Percentiles rank a stretch among this genome's conserved stretches.
phyloP scores from a whole-genome alignment of 1,140 invertebrate genomes.

The Lordiphosa collinella region DNA sequence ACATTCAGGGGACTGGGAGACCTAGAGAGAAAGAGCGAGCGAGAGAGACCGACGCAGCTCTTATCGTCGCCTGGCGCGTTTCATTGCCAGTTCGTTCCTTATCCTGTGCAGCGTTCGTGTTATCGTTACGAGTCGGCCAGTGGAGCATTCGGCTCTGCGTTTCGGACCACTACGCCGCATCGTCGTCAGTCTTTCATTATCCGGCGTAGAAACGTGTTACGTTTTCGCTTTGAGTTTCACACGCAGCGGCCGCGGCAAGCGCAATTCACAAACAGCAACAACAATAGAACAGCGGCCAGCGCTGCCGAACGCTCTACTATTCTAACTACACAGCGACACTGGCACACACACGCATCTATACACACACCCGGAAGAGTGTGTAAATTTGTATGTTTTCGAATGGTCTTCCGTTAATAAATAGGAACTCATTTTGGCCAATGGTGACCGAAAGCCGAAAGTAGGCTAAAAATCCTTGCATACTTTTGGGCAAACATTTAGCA shows the following conservation, averaged over 20 bases:
- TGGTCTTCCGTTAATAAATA: conserved; percentile 51
- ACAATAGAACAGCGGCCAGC: conserved; percentile 27
- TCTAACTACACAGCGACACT: conserved; percentile 38
- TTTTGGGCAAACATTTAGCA: conserved; percentile 46
- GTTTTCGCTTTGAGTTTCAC: conserved; percentile 43
- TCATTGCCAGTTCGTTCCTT: conserved; percentile 57
- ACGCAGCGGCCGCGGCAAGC: conserved; percentile 33
- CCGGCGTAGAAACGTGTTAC: conserved; percentile 62
- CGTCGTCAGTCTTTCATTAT: conserved; percentile 65
- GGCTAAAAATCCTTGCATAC: conserved; percentile 71
- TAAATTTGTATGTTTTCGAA: conserved; percentile 30
- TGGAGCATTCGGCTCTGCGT: conserved; percentile 44
- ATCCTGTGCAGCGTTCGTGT: conserved; percentile 55
- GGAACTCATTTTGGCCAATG: conserved; percentile 2
- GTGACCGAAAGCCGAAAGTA: conserved; percentile 49
- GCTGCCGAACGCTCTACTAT: conserved; percentile 47
- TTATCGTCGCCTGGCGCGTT: conserved; percentile 54
- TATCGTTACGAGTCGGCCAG: conserved; percentile 29
- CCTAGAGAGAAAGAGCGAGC: conserved; percentile 2
- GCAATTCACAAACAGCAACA: conserved; percentile 11
- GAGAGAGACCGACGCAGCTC: conserved; percentile 18
- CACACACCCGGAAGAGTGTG: conserved; percentile 15
- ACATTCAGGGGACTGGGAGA: background rate
- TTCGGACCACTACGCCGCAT: conserved; percentile 21
- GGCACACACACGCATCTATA: conserved; percentile 8